Conservation (phyloP, 92 coral and sea anemone genomes). For the Zoanthus gigantus region DNA sequence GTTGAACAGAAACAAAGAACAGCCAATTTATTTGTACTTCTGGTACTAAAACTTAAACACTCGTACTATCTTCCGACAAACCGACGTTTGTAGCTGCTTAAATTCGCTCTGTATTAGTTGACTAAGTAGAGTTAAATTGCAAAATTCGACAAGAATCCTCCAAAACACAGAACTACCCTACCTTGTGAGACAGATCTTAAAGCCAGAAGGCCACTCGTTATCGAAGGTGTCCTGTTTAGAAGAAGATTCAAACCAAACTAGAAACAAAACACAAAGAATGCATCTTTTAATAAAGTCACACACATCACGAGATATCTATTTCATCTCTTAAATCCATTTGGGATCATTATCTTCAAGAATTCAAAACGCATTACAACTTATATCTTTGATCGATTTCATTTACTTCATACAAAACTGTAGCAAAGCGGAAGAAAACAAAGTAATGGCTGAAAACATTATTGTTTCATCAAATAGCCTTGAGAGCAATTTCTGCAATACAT, state of each 20-base stretch:
- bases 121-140: neutral
- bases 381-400: conserved; percentile 5
- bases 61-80: neutral
- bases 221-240: neutral
- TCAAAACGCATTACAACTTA: neutral
- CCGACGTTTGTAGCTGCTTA: neutral
- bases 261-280: neutral
- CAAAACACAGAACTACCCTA: neutral
- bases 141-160: neutral
- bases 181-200: neutral
- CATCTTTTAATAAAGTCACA: conserved; percentile 2
- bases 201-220: neutral
- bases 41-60: neutral
- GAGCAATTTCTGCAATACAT: neutral
- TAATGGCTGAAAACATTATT: neutral
- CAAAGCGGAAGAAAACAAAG: neutral
- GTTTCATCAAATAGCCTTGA: neutral
- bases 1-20: neutral
- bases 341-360: neutral
- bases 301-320: conserved; percentile 4
- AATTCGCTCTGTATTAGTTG: neutral
- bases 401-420: neutral
- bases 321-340: conserved; percentile 16
- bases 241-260: neutral
- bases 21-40: neutral